Percentiles rank a stretch among this genome's conserved stretches.
Conservation (phyloP, 2,888 invertebrate genomes). For the Druceiella hillmani region DNA sequence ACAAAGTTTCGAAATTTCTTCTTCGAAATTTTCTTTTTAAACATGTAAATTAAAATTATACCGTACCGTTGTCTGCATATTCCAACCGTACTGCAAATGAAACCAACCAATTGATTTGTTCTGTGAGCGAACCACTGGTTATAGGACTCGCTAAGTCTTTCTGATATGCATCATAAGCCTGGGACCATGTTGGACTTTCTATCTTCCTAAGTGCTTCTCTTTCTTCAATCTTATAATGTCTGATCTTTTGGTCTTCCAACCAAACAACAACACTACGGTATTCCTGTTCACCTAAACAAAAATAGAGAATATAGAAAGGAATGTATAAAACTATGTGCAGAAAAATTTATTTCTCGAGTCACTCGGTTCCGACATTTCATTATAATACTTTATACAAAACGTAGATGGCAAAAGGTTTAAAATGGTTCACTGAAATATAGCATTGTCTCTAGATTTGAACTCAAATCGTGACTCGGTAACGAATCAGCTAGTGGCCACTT, state of each 20-base stretch:
- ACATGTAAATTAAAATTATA: neutral
- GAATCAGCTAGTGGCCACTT: too few relatives aligned
- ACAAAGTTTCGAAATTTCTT: too few relatives aligned
- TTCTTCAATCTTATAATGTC: slow-evolving; percentile 80
- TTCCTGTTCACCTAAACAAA: slow-evolving; percentile 66
- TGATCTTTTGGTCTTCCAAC: slow-evolving; percentile 92
- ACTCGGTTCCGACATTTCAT: neutral
- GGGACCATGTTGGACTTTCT: slow-evolving; percentile 63
- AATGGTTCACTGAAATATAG: too few relatives aligned
- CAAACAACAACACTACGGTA: slow-evolving; percentile 79
- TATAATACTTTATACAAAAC: neutral
- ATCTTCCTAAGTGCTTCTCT: slow-evolving; percentile 67
- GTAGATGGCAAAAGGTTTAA: neutral
- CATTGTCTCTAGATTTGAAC: too few relatives aligned
- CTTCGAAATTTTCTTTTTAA: too few relatives aligned
- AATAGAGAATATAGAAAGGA: slow-evolving; percentile 6
- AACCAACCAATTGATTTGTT: slow-evolving; percentile 81
- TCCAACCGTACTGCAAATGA: slow-evolving; percentile 79
- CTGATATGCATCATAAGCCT: slow-evolving; percentile 68
- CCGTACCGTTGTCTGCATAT: slow-evolving; percentile 71
- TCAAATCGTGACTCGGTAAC: too few relatives aligned
- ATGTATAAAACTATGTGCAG: too few relatives aligned
- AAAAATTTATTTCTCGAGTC: neutral
- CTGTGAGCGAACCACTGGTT: slow-evolving; percentile 48
- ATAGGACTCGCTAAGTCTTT: slow-evolving; percentile 70